Percentiles rank a stretch among this genome's conserved stretches.
Conservation (phyloP, 2,888 invertebrate genomes). For the Patella caerulea region DNA sequence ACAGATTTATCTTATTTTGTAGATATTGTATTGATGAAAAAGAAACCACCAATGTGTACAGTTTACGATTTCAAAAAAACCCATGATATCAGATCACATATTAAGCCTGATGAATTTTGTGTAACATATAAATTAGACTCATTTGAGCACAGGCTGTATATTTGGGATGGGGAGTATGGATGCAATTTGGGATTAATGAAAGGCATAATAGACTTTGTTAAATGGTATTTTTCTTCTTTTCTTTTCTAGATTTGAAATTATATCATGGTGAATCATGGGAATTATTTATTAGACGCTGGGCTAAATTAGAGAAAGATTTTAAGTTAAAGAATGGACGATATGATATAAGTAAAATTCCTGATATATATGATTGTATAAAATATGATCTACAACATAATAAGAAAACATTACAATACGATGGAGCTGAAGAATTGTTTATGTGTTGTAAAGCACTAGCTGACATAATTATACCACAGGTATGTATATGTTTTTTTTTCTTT, state of each 20-base stretch:
- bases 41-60: background rate
- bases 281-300: conserved; percentile 96
- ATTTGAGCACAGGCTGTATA: too few relatives aligned
- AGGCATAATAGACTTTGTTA: too few relatives aligned
- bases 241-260: conserved; percentile 83
- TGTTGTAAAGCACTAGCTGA: conserved; percentile 98
- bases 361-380: conserved; percentile 99
- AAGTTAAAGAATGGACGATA: conserved; percentile 88
- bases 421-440: conserved; percentile 78
- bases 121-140: background rate
- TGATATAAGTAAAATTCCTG: conserved; percentile 99
- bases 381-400: conserved; percentile 98
- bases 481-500: background rate
- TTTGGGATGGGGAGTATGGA: too few relatives aligned
- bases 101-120: background rate
- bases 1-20: background rate
- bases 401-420: conserved; percentile 85
- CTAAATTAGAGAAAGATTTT: conserved; percentile 98
- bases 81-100: background rate
- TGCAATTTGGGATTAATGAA: too few relatives aligned
- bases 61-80: too few relatives aligned
- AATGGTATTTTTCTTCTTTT: background rate
- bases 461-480: conserved; percentile 96
- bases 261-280: conserved; percentile 99
- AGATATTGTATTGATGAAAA: background rate